Conservation (phyloP, 1,140 invertebrate genomes). For the Dryas iulia region DNA sequence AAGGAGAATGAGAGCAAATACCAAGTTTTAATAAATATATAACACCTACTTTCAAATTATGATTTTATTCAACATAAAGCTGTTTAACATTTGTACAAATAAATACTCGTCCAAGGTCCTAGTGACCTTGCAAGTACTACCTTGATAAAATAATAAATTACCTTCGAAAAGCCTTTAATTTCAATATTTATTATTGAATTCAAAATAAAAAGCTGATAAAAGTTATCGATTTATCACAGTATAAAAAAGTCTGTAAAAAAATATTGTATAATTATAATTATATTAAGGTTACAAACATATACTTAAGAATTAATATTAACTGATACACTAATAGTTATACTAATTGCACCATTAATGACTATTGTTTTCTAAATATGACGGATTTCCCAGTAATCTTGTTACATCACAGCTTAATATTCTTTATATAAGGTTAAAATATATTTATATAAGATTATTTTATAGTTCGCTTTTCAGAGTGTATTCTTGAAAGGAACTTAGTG, state of each 20-base stretch:
- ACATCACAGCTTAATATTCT: neutral
- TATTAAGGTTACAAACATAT: too few species aligned
- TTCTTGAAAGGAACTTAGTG: too few species aligned
- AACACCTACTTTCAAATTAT: neutral
- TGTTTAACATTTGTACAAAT: neutral
- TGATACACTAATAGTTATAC: neutral
- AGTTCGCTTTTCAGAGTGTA: too few species aligned
- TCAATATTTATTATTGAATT: neutral
- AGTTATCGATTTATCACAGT: neutral
- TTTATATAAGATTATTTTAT: neutral
- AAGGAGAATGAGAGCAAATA: neutral
- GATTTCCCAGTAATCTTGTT: neutral
- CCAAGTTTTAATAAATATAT: neutral
- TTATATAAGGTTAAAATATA: neutral
- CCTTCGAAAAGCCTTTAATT: neutral
- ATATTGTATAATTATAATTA: too few species aligned
- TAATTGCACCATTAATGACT: neutral
- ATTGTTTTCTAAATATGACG: neutral
- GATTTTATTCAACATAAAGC: neutral
- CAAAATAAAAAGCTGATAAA: neutral
- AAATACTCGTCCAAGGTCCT: neutral
- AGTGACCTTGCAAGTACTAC: neutral
- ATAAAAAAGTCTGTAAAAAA: too few species aligned
- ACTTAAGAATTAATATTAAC: neutral
- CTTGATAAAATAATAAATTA: neutral